Base-by-base conservation (phyloP, 2,888 invertebrate genomes). In the Drosophila acutilabella region DNA sequence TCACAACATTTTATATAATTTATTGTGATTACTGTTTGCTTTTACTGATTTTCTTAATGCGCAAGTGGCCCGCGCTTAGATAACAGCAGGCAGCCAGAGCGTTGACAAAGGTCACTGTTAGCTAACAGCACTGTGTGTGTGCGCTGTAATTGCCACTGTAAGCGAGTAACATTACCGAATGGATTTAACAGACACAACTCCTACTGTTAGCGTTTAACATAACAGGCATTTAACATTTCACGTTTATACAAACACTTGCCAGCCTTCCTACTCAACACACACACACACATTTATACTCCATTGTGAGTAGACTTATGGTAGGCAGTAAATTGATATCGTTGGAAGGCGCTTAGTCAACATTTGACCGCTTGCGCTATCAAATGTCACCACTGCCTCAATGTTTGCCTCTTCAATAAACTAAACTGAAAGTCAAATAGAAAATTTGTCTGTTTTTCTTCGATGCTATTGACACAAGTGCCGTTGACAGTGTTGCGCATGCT, bases 281-380 rank as follows among this genome's bases (percentile, higher is more conserved):
- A 64, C 13, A 68, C 40, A 52, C 13, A n/a, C 26, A 26, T 48
- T 18, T 14, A 48, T 13, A 52, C 40, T 42, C 41, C 16, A 5
- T 33, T 45, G 41, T 20, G 2, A 68, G 36, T 48, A 30, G 45
- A 36, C 10, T 20, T 48, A 44, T 48, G 23, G 51, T 47, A 62
- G 56, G 60, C 56, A 53, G 69, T 60, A 74, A 75, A 61, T 58
- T 64, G 61, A 75, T 75, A 75, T 74, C 60, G 50, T 53, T 45
- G 61, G 13, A 41, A 45, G 56, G 47, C 57, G 79, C 52, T 60
- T 78, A 50, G 76, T 51, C 65, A 66, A 54, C 68, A 86, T 84
- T 77, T 82, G 89, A 87, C 87, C 89, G 84, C 69, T 71, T 72
- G 72, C 48, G 64, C 66, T 88, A 87, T 89, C 84, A 88, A 89